Base-by-base conservation (phyloP, 2,113 vertebrate genomes). In the Nicator chloris region DNA sequence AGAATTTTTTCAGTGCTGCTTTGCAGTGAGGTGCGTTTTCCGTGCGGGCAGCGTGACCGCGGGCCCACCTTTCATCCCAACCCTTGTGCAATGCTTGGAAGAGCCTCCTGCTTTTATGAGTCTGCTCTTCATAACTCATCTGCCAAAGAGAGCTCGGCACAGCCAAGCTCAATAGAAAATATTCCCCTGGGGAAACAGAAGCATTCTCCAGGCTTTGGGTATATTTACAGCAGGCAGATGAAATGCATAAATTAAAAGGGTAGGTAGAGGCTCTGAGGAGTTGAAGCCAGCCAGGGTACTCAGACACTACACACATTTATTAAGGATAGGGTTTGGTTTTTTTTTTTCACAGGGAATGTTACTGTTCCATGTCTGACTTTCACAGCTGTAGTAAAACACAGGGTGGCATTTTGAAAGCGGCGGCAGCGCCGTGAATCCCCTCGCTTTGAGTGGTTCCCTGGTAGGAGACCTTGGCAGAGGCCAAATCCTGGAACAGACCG, bases 161-260 rank as follows among this genome's bases (percentile, higher is more conserved):
- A 68, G 82, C 88, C 93, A 90, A 93, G 63, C 56, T 40, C 84
- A 59, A 82, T 39, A 77, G 82, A 73, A 95, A 80, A 65, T 30
- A 65, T 40, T 66, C 83, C 39, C 66, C 54, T 31, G 47, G 70
- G 78, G 35, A 81, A 94, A 83, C 4, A 77, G 81, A 80, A 66
- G 23, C 61, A n/a, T 87, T 89, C 88, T 91, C 50, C 1, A 2
- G 60, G 40, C 56, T 72, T 72, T 73, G 75, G 69, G 37, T 77
- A 12, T 66, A 70, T 91, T 82, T 96, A 75, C 73, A 86, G 83
- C 85, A 91, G 61, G 56, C 87, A 88, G 79, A 92, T 75, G 70
- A 90, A 92, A 94, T 35, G 85, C 79, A 90, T 83, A 93, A 88
- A 90, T 84, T 81, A 69, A 51, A 83, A 82, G 82, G 75, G 68